These are phyloP conservation scores for Neria commutata DNA, from an alignment of 2,888 invertebrate genomes.

Conservation along the genomic window DNA sequence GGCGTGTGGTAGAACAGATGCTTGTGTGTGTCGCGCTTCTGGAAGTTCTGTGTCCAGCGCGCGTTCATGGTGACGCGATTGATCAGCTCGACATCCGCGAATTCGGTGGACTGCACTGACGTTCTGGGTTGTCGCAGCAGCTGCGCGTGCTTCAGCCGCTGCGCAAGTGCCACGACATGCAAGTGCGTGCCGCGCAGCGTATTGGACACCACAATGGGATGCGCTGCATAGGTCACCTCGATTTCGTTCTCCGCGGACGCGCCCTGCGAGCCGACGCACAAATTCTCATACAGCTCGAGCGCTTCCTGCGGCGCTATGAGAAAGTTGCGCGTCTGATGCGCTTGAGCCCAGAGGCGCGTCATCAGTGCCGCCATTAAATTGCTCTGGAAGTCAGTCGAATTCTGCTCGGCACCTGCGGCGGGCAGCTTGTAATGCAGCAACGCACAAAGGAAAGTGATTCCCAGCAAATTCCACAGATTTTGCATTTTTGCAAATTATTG, in stretches of 20 bases:
- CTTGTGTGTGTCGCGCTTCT: slow-evolving; percentile 36
- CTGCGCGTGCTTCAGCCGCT: not conserved
- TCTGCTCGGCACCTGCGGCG: not conserved
- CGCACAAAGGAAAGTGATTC: too few species aligned
- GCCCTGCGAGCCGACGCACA: not conserved
- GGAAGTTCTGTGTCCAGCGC: slow-evolving; percentile 38
- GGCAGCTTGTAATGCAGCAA: too few species aligned
- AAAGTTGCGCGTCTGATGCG: not conserved
- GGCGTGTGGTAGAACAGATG: slow-evolving; percentile 23
- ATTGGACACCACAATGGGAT: not conserved
- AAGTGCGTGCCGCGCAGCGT: not conserved
- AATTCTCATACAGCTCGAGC: not conserved
- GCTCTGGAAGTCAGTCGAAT: not conserved
- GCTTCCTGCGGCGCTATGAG: not conserved
- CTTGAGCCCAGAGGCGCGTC: not conserved
- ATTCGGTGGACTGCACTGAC: not conserved
- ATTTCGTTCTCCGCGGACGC: not conserved
- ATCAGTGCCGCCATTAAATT: not conserved
- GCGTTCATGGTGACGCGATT: slow-evolving; percentile 26
- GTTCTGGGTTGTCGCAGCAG: not conserved
- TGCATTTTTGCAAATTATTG: not conserved
- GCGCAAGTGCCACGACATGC: not conserved
- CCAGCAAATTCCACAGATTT: too few species aligned
- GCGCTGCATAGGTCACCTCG: not conserved
- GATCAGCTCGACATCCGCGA: not conserved